These are phyloP conservation scores for Gavialis gangeticus DNA, from an alignment of 2,113 vertebrate species.

Conservation along the genomic window DNA sequence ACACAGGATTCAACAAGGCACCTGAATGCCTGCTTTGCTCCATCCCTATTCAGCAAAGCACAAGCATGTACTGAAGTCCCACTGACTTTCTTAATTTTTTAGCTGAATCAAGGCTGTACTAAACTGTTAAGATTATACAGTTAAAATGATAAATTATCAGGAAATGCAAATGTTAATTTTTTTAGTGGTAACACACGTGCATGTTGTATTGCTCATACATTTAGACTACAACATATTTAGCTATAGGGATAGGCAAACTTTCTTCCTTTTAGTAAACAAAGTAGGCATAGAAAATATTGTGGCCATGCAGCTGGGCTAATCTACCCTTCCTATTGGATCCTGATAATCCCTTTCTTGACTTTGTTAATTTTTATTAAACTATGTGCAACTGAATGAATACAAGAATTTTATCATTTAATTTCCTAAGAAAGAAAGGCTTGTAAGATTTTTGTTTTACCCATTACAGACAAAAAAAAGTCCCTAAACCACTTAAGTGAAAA, in stretches of 20 bases:
- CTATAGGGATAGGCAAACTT: not conserved
- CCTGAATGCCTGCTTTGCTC: not conserved
- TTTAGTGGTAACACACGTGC: not conserved
- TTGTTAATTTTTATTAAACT: not conserved
- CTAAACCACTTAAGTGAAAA: not conserved
- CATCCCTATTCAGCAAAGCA: not conserved
- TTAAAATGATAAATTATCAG: not conserved
- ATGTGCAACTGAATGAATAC: not conserved
- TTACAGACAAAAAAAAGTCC: not conserved
- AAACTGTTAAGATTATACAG: not conserved
- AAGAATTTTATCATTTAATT: not conserved
- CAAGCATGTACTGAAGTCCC: not conserved
- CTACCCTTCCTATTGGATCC: not conserved
- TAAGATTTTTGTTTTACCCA: not conserved
- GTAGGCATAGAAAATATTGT: not conserved
- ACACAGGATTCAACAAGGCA: not conserved
- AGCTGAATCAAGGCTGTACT: not conserved
- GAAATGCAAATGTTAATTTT: not conserved
- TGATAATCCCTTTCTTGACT: not conserved
- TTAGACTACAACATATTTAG: not conserved
- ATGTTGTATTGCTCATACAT: not conserved
- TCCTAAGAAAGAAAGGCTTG: not conserved
- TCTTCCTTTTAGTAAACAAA: not conserved
- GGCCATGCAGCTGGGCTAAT: not conserved
- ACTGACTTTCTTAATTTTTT: not conserved